phyloP scores from a whole-genome alignment of 2,113 vertebrate species.

The Gadus chalcogrammus region DNA sequence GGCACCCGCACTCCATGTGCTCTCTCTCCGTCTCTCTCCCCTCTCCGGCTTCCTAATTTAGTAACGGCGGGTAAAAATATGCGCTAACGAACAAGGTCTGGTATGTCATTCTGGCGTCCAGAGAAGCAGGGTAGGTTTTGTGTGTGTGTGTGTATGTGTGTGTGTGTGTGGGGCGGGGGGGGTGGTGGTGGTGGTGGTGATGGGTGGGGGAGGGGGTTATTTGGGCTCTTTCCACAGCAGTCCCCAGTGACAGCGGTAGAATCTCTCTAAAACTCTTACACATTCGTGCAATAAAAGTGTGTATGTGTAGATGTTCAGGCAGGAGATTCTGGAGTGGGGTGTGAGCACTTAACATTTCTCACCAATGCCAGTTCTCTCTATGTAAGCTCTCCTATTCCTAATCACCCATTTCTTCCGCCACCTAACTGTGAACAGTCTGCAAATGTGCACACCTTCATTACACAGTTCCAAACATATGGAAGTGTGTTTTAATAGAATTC shows the following conservation, averaged over 20 bases:
- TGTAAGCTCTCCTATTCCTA: conserved; percentile 33
- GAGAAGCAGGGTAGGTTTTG: conserved; percentile 53
- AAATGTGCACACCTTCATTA: conserved; percentile 1
- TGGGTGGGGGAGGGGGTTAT: conserved; percentile 12
- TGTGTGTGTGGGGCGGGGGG: conserved; percentile 32
- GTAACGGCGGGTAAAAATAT: conserved; percentile 90
- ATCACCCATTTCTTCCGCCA: conserved; percentile 37
- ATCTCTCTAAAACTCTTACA: conserved; percentile 55
- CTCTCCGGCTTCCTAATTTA: conserved; percentile 87
- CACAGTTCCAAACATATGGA: conserved; percentile 3
- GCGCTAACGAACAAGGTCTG: conserved; percentile 84
- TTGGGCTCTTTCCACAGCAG: conserved; percentile 77
- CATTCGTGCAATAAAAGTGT: conserved; percentile 33
- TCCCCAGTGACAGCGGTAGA: conserved; percentile 77
- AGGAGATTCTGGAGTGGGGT: conserved; percentile 40
- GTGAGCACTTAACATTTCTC: conserved; percentile 58
- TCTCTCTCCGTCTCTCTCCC: conserved; percentile 55
- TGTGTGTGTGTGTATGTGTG: no score
- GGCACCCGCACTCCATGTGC: conserved; percentile 76
- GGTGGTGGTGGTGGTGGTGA: conserved; percentile 2
- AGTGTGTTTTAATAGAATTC: conserved; percentile 1
- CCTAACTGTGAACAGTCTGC: conserved; percentile 3
- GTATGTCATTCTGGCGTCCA: conserved; percentile 86
- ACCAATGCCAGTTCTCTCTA: conserved; percentile 47
- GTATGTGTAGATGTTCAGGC: conserved; percentile 29